A percentile compares a stretch with the other conserved stretches of the same genome.
Evolutionary conservation across 2,113 vertebrate species (phyloP).

Genomic region (Mesembrinibis cayennensis): DNA sequence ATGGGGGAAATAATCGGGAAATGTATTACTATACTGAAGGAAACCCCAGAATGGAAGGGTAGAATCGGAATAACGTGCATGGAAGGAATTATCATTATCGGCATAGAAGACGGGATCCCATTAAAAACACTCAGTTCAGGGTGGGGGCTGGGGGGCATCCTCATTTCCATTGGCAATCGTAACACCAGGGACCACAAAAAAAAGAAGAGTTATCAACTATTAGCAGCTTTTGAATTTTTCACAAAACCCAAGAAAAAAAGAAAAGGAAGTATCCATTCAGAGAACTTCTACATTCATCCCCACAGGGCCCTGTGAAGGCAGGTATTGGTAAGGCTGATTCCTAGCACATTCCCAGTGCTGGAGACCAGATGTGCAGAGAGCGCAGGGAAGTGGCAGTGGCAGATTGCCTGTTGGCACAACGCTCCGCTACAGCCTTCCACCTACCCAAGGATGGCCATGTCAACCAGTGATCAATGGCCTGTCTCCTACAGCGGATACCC

Average conservation of each 20-base stretch:
- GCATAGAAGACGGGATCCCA: neutral
- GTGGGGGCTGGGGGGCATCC: no score
- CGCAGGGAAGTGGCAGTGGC: neutral
- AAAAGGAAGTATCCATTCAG: neutral
- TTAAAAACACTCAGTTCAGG: neutral
- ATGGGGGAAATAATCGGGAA: neutral
- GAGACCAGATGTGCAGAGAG: neutral
- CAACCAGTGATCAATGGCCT: neutral
- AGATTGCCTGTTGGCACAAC: neutral
- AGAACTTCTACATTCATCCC: neutral
- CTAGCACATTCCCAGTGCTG: neutral
- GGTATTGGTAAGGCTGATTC: neutral
- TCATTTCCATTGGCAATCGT: neutral
- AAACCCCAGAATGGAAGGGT: neutral
- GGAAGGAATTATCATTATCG: neutral
- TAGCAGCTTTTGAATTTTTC: neutral
- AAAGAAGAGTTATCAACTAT: neutral
- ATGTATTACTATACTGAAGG: neutral
- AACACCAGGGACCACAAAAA: neutral
- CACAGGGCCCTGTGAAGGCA: neutral
- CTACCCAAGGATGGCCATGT: neutral
- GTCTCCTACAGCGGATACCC: neutral
- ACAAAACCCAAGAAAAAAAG: neutral
- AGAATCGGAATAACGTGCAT: neutral
- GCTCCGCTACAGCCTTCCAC: neutral